Evolutionary conservation across 2,797 vertebrate species (phyloP).

Genomic region (Neostethus bicornis): DNA sequence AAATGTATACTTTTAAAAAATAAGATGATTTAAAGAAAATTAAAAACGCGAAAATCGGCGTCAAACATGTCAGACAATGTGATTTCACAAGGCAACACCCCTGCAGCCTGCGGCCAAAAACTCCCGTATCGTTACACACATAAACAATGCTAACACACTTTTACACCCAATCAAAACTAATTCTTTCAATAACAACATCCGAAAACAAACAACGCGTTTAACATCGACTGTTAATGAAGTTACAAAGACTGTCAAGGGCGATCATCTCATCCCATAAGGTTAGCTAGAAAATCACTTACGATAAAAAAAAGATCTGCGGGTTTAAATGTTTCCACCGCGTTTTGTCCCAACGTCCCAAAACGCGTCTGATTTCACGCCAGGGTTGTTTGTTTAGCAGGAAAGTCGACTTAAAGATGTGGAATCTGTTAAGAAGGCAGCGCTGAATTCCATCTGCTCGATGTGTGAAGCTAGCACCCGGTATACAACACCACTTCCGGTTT

Average conservation of each 20-base stretch:
- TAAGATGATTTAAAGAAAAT: not conserved
- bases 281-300: slow-evolving; percentile 64
- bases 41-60: slow-evolving; percentile 49
- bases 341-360: slow-evolving; percentile 54
- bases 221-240: too few species aligned
- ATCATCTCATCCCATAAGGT: slow-evolving; percentile 4
- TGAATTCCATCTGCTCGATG: slow-evolving; percentile 67
- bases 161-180: too few species aligned
- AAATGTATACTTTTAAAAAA: not conserved
- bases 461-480: fast-evolving
- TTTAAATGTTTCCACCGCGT: slow-evolving; percentile 53
- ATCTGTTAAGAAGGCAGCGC: slow-evolving; percentile 71
- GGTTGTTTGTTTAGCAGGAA: slow-evolving; percentile 64
- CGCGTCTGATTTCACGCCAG: slow-evolving; percentile 78
- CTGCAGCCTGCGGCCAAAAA: slow-evolving; percentile 65
- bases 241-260: slow-evolving; percentile 54
- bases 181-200: slow-evolving; percentile 18
- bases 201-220: too few species aligned
- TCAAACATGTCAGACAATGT: slow-evolving; percentile 59
- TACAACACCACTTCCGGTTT: not conserved
- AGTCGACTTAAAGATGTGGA: slow-evolving; percentile 81
- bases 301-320: slow-evolving; percentile 53
- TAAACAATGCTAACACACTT: slow-evolving; percentile 53
- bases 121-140: slow-evolving; percentile 64
- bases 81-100: slow-evolving; percentile 70